Percentiles rank a stretch among this genome's conserved stretches.
Evolutionary conservation across 2,113 vertebrate genomes (phyloP).

Genomic region (Pogonocichla stellata): DNA sequence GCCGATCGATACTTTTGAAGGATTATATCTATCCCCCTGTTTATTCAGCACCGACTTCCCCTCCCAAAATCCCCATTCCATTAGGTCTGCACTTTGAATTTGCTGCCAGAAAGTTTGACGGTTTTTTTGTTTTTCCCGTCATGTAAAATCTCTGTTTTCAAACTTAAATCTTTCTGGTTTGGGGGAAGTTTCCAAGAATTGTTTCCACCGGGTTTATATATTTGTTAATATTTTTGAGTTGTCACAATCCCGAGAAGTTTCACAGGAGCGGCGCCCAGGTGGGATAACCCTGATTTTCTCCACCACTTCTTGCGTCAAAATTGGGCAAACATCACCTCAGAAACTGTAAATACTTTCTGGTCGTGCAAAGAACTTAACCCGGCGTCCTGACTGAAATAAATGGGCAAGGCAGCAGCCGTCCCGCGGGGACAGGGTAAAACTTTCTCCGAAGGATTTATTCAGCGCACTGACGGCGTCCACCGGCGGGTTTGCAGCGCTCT

Average conservation of each 20-base stretch:
- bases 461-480: no score
- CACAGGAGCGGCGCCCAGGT: no score
- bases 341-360: rapidly evolving
- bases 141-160: background rate
- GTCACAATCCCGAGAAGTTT: background rate
- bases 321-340: rapidly evolving
- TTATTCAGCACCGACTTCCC: background rate
- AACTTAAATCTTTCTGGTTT: background rate
- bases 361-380: rapidly evolving
- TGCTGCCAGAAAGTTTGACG: background rate
- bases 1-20: background rate
- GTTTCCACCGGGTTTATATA: background rate
- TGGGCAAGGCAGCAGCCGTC: no score
- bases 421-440: no score
- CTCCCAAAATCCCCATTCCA: background rate
- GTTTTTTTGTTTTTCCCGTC: background rate
- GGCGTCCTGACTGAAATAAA: no score
- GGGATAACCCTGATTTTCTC: background rate
- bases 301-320: background rate
- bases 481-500: rapidly evolving
- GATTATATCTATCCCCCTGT: background rate
- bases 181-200: background rate
- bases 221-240: background rate
- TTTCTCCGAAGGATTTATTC: no score
- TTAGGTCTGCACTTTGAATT: background rate